A percentile compares a stretch with the other conserved stretches of the same genome.
phyloP scores from a whole-genome alignment of 2,113 vertebrate genomes.

The Hippolais icterina region DNA sequence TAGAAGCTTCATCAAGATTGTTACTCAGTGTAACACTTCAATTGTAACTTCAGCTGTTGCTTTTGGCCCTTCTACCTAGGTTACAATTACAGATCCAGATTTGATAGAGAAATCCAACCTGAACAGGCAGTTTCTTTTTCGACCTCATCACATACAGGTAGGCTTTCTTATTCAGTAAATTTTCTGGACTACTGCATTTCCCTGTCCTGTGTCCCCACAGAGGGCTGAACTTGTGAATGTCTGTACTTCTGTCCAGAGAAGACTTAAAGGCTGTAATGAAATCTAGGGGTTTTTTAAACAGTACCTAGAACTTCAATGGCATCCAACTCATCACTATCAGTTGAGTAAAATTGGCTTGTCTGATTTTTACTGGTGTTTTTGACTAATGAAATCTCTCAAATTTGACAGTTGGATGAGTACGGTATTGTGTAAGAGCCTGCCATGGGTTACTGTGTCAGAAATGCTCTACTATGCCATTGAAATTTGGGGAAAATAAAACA shows the following conservation, averaged over 20 bases:
- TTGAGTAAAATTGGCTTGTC: not conserved
- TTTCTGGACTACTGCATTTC: not conserved
- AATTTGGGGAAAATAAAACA: not conserved
- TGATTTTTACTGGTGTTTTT: not conserved
- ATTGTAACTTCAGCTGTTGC: constrained; percentile 19
- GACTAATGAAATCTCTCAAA: not conserved
- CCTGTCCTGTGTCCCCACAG: not conserved
- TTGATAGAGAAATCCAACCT: constrained; percentile 99
- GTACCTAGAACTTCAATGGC: not conserved
- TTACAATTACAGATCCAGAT: constrained; percentile 96
- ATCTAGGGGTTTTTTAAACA: not conserved
- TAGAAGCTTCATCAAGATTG: not conserved
- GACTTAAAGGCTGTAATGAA: not conserved
- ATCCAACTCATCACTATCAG: not conserved
- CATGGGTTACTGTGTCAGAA: not conserved
- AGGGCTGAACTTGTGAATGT: not conserved
- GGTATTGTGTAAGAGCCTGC: not conserved
- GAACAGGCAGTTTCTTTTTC: constrained; percentile 97
- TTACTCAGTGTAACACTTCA: not conserved
- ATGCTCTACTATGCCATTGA: not conserved
- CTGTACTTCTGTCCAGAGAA: not conserved
- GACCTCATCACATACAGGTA: constrained; percentile 96
- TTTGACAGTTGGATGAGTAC: not conserved
- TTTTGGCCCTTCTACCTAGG: constrained; percentile 73
- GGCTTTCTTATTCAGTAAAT: not conserved